Base-by-base conservation (phyloP, 2,888 invertebrate species). In the Hydrotaea diabolus region DNA sequence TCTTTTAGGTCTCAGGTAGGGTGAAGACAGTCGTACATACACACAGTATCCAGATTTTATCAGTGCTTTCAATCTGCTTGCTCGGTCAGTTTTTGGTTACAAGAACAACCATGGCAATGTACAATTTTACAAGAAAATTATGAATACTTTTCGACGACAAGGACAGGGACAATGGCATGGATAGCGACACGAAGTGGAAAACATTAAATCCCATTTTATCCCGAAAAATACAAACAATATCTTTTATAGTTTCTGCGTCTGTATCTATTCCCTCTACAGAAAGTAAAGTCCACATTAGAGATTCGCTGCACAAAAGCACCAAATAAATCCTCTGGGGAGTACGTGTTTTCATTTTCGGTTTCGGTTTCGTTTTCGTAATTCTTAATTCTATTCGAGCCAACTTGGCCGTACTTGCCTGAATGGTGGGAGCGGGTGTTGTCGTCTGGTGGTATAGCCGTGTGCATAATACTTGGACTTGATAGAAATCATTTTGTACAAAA, bases 271-370 rank as follows among this genome's bases (percentile, higher is more conserved):
- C 49, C n/a, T 49, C 3, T n/a, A 49, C 1, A 49, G n/a, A n/a
- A 49, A 13, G 49, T 4, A 49, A 21, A 55, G 43, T 66, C 72
- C 49, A 75, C 43, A 62, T 64, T 74, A 31, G 62, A 39, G 62
- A 75, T 49, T 75, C 62, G 31, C 62, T 21, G 39, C 59, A 74
- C 74, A 75, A 62, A 64, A 62, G 43, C 46, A 13, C 17, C 9
- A 46, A 55, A 62, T 62, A 75, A 62, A 75, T 75, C 62, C 75
- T 39, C 36, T 19, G 26, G 57, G 57, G 73, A 39, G 39, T 53
- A 64, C 64, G 76, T 53, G 76, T 73, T 55, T 57, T 39, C 57
- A 57, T 74, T 59, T 74, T 59, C 46, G 57, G 19, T 57, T 53
- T 17, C 15, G 36, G 57, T 4, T 39, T 57, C 26, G 36, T 73